Percentiles rank a stretch among this genome's conserved stretches.
Evolutionary conservation across 1,140 invertebrate species (phyloP).

Genomic region (Ceratina calcarata): DNA sequence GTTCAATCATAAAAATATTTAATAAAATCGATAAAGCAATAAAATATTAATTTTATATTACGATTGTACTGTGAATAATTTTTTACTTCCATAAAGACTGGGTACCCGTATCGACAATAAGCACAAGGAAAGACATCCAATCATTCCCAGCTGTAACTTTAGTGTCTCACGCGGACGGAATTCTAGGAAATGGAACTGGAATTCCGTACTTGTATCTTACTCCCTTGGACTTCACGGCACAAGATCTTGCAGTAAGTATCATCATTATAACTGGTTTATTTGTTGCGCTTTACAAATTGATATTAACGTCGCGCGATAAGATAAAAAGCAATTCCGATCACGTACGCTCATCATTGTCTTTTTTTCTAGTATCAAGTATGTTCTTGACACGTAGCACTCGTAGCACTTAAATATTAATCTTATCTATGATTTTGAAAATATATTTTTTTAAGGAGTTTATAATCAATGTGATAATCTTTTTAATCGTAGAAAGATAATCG

Average conservation of each 20-base stretch:
- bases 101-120: slow-evolving; percentile 88
- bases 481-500: slow-evolving; percentile 77
- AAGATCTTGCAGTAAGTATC: slow-evolving; percentile 84
- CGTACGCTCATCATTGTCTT: no score
- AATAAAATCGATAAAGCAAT: not conserved
- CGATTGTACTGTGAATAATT: not conserved
- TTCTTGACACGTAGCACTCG: not conserved
- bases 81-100: slow-evolving; percentile 82
- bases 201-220: slow-evolving; percentile 89
- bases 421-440: not conserved
- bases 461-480: not conserved
- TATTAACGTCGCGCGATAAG: slow-evolving; percentile 27
- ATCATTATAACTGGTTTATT: not conserved
- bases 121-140: slow-evolving; percentile 82
- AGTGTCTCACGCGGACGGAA: slow-evolving; percentile 88
- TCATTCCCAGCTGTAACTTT: slow-evolving; percentile 89
- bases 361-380: not conserved
- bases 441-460: not conserved
- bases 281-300: no score
- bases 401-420: not conserved
- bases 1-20: not conserved
- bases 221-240: slow-evolving; percentile 87
- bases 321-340: not conserved
- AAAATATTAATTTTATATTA: not conserved
- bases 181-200: slow-evolving; percentile 85